phyloP scores from a whole-genome alignment of 2,888 invertebrate species.

The Beris morrisii region DNA sequence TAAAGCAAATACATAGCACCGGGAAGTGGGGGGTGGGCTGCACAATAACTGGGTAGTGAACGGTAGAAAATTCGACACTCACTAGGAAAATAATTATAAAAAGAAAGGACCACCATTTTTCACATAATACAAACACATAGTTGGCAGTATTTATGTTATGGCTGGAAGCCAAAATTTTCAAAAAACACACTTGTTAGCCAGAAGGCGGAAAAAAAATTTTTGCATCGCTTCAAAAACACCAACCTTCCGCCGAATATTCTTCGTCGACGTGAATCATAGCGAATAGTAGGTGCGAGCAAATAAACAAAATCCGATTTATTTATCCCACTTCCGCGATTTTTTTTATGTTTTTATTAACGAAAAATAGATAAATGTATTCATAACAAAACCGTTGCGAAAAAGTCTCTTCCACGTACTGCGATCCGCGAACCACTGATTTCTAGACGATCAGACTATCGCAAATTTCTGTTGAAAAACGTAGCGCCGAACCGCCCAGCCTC shows the following conservation, averaged over 20 bases:
- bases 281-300: not conserved
- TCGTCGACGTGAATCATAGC: slow-evolving; percentile 29
- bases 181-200: slow-evolving; percentile 24
- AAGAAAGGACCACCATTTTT: too few species aligned
- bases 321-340: not conserved
- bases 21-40: too few species aligned
- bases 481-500: not conserved
- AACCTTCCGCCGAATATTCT: slow-evolving; percentile 28
- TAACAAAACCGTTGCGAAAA: not conserved
- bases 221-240: slow-evolving; percentile 1
- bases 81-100: too few species aligned
- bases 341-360: not conserved
- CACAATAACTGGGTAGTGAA: too few species aligned
- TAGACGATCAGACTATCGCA: slow-evolving; percentile 3
- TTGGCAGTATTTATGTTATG: not conserved
- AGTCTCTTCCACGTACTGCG: not conserved
- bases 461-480: not conserved
- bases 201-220: not conserved
- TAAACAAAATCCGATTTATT: not conserved
- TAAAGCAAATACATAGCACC: too few species aligned
- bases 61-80: too few species aligned
- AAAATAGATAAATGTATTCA: too few species aligned
- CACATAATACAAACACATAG: too few species aligned
- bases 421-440: not conserved
- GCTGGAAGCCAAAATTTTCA: slow-evolving; percentile 14